Conservation (phyloP, 1,140 invertebrate species). For the Nephila pilipes region DNA sequence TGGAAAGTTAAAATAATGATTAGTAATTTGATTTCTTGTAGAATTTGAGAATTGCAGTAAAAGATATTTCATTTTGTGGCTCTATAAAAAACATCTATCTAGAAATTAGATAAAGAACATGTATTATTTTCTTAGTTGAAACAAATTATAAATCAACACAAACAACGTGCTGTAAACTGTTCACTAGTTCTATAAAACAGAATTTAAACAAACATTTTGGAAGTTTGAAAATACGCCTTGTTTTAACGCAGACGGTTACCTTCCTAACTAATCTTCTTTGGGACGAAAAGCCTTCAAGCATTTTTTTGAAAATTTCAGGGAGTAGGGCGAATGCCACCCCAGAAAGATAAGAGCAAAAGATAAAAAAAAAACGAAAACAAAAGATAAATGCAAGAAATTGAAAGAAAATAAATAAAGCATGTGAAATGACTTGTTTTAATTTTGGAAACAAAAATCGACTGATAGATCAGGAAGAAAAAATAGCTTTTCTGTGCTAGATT, state of each 20-base stretch:
- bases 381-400: constrained; percentile 17
- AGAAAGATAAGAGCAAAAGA: constrained; percentile 1
- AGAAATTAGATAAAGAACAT: too few relatives aligned
- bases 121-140: too few relatives aligned
- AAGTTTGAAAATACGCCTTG: neutral
- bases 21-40: too few relatives aligned
- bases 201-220: too few relatives aligned
- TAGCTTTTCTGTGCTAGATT: constrained; percentile 10
- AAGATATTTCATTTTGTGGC: too few relatives aligned
- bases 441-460: constrained; percentile 67
- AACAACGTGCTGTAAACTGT: too few relatives aligned
- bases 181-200: too few relatives aligned
- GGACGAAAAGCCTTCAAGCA: neutral
- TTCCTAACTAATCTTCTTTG: neutral
- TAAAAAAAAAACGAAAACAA: neutral
- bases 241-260: neutral
- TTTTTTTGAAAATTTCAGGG: neutral
- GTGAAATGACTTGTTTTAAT: constrained; percentile 65
- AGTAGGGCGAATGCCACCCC: neutral
- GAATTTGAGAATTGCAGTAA: too few relatives aligned
- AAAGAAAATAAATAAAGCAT: constrained; percentile 62
- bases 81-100: too few relatives aligned
- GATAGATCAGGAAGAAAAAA: neutral
- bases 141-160: too few relatives aligned
- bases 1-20: too few relatives aligned